These are phyloP conservation scores for Drosophila lini DNA, from an alignment of 1,140 invertebrate genomes.

Conservation along the genomic window DNA sequence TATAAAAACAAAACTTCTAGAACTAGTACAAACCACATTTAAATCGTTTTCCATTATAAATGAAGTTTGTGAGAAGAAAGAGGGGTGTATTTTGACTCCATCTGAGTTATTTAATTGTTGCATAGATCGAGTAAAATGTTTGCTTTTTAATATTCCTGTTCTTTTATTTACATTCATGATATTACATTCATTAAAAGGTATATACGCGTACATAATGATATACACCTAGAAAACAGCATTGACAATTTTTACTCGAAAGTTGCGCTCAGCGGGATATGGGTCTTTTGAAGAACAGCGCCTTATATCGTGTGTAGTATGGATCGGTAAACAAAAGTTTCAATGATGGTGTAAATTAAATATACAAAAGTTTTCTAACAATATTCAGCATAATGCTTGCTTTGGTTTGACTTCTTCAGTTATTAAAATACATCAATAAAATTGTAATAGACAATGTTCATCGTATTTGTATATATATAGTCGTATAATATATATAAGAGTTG, in stretches of 20 bases:
- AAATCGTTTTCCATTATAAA: background rate
- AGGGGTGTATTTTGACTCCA: constrained; percentile 46
- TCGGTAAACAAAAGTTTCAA: constrained; percentile 61
- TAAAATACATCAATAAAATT: constrained; percentile 71
- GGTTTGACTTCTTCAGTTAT: constrained; percentile 39
- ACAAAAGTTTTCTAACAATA: constrained; percentile 59
- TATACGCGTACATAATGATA: constrained; percentile 47
- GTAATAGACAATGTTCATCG: constrained; percentile 53
- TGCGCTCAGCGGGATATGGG: constrained; percentile 32
- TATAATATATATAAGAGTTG: constrained; percentile 60
- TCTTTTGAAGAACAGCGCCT: constrained; percentile 20
- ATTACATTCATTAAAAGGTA: constrained; percentile 52
- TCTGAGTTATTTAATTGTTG: constrained; percentile 71
- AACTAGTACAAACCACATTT: background rate
- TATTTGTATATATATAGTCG: constrained; percentile 49
- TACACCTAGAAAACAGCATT: constrained; percentile 29
- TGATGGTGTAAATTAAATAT: constrained; percentile 82
- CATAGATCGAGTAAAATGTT: constrained; percentile 71
- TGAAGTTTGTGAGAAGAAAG: background rate
- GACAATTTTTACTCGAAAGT: constrained; percentile 53
- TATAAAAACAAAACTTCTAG: too few species aligned
- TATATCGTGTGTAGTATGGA: constrained; percentile 28
- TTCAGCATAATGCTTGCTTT: constrained; percentile 36
- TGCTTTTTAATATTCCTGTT: constrained; percentile 50
- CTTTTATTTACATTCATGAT: constrained; percentile 76